Evolutionary conservation across 2,113 vertebrate genomes (phyloP), one percentile per base, ranked within the genome.

Genomic region (Macroglossus sobrinus): DNA sequence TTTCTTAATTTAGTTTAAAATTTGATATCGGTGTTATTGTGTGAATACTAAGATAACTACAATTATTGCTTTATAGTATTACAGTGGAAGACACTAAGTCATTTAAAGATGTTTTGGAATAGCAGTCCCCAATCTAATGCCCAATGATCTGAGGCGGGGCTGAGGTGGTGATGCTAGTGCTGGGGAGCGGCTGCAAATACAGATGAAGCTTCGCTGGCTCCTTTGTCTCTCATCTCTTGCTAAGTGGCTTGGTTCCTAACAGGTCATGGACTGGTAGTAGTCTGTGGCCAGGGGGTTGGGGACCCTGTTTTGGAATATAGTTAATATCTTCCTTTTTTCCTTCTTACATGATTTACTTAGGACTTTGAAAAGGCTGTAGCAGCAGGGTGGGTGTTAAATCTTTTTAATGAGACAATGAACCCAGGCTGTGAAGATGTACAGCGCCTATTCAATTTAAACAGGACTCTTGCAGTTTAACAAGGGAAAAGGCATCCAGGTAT

Each of bases 1-100:
- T 93, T 84, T 53, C 21, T 90, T 61, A 81, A 87, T 38, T 92
- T 35, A 47, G 35, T 64, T 95, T 76, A 88, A 81, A 96, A 71
- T 81, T 76, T 88, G 91, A 84, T 40, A 24, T 53, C 71, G 53
- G 53, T 69, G 53, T 40, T 94, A 79, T 21, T 79, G 26, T 78
- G 55, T 92, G 64, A 78, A 38, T 35, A 28, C 11, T 74, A 86
- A 84, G 38, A 66, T 68, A 90, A 75, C 24, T 64, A 24, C 30
- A 91, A 47, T 82, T 84, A 80, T 97, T 69, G 19, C 30, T 90
- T 88, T 84, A 50, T 47, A 66, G 57, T 66, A 30, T 74, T 76
- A 45, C 24, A 96, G 74, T 13, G 43, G 55, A 92, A 30, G 40
- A 79, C 24, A 53, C 16, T 38, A 87, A 94, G 87, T 84, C 22